phyloP scores from a whole-genome alignment of 2,888 invertebrate genomes.

The Platypus cylindrus region DNA sequence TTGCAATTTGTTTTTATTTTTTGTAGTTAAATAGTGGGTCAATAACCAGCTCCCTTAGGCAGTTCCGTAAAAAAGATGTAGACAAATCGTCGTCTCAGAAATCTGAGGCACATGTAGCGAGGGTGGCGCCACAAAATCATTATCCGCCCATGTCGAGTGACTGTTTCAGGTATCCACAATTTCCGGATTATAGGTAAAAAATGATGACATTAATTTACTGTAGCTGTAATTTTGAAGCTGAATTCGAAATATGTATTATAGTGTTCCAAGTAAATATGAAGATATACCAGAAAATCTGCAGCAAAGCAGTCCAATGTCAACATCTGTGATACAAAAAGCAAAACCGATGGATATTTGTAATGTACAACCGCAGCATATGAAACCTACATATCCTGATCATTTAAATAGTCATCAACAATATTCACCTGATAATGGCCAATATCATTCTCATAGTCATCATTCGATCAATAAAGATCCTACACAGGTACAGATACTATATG shows the following conservation, averaged over 20 bases:
- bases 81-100: conserved; percentile 20
- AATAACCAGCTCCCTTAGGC: conserved; percentile 29
- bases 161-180: conserved; percentile 24
- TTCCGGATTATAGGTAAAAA: conserved; percentile 27
- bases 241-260: not conserved
- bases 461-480: conserved; percentile 25
- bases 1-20: conserved; percentile 5
- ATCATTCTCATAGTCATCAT: too few species aligned
- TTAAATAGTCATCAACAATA: conserved; percentile 17
- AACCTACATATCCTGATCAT: conserved; percentile 23
- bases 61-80: conserved; percentile 31
- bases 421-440: conserved; percentile 20
- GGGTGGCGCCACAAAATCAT: conserved; percentile 33
- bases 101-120: conserved; percentile 28
- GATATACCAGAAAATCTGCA: conserved; percentile 9
- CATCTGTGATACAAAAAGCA: conserved; percentile 26
- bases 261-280: conserved; percentile 27
- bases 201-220: not conserved
- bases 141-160: conserved; percentile 28
- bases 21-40: conserved; percentile 23
- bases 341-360: conserved; percentile 32
- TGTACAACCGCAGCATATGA: conserved; percentile 24
- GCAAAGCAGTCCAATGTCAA: conserved; percentile 15
- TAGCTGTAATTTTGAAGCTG: not conserved
- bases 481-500: conserved; percentile 19